Evolutionary conservation across 2,797 vertebrate genomes (phyloP), one percentile per base, ranked within the genome.

Genomic region (Lithobates sylvaticus): DNA sequence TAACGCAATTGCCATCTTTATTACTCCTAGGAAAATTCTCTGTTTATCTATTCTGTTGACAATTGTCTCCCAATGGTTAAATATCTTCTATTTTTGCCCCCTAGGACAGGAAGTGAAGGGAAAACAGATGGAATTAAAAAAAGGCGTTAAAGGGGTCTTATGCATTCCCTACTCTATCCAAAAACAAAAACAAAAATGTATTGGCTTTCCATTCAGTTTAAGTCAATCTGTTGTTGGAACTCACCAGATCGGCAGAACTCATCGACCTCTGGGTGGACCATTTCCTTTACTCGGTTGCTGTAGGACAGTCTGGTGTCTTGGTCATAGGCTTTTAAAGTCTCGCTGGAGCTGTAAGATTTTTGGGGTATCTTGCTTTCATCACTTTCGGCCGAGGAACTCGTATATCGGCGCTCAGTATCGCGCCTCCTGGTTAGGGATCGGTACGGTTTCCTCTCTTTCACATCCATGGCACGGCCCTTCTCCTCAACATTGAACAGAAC

Each of bases 301-400:
- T 99, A 99, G 54, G 95, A 95, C 90, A 99, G 91, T 88, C 98
- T 95, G 6, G 96, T 94, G 78, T 99, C 98, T 84, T 99, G 98
- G 91, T 99, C 98, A 2, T 98, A 99, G 90, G 98, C 98, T 91
- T 99, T 99, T 74, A 99, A 95, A 4, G 98, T 99, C 94, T 99
- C 98, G 0, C 98, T 99, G 93, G 98, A 99, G 94, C 98, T 99
- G 94, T 99, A 99, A 88, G 98, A 99, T 84, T 98, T 99, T 88
- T 97, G 91, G 80, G 98, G 97, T 74, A 93, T 92, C 89, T 97
- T 98, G 90, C 95, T 95, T 23, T 99, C 97, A 91, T 99, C 98
- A 0, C 97, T 98, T 91, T 99, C 98, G 0, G 97, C 98, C 0
- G 97, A 98, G 36, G 98, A 99, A 93, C 97, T 98, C 90, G 97